phyloP scores from a whole-genome alignment of 2,797 vertebrate genomes.

The Manis pentadactyla region DNA sequence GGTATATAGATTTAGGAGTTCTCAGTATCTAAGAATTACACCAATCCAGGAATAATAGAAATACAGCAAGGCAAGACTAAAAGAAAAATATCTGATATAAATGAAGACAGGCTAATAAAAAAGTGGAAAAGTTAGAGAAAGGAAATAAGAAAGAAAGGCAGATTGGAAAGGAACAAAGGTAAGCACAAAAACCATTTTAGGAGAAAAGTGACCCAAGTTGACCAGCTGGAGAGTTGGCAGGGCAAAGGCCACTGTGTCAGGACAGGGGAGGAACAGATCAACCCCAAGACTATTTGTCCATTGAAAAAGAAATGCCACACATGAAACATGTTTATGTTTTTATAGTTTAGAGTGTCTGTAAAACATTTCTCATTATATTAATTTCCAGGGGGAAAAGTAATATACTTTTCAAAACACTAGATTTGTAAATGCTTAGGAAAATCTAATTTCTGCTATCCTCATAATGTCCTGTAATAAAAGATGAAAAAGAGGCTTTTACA shows the following conservation, averaged over 20 bases:
- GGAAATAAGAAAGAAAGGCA: background rate
- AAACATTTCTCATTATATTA: slow-evolving; percentile 74
- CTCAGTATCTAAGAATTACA: background rate
- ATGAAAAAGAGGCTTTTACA: slow-evolving; percentile 78
- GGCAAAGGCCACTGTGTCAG: background rate
- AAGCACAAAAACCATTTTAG: background rate
- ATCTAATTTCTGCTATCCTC: slow-evolving; percentile 72
- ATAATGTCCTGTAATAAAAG: slow-evolving; percentile 77
- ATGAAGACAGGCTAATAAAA: background rate
- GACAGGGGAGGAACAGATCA: background rate
- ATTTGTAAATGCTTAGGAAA: slow-evolving; percentile 66
- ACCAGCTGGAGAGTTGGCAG: background rate
- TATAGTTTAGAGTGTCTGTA: slow-evolving; percentile 67
- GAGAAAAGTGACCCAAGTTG: background rate
- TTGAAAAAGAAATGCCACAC: slow-evolving; percentile 72
- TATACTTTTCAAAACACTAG: slow-evolving; percentile 63
- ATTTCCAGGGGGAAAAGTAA: slow-evolving; percentile 80
- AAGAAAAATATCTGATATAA: background rate
- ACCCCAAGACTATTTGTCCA: background rate
- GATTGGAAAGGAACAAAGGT: background rate
- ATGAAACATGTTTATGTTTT: slow-evolving; percentile 64
- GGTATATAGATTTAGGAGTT: background rate
- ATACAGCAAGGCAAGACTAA: background rate
- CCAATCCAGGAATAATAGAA: background rate
- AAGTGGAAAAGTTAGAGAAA: background rate